phyloP scores from a whole-genome alignment of 2,888 invertebrate genomes.

The Zygogramma bicolorata region DNA sequence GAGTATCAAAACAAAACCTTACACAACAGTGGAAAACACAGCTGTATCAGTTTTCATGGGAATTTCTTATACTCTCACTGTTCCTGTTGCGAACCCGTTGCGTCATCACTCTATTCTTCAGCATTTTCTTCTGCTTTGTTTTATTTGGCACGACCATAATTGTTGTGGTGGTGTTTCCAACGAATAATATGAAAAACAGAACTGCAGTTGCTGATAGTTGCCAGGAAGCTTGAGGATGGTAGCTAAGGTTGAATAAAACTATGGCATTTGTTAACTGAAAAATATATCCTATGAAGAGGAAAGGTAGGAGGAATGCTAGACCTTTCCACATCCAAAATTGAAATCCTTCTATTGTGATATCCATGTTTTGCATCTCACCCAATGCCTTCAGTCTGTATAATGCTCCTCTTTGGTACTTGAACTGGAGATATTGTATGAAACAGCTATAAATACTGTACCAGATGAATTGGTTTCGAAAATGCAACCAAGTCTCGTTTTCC shows the following conservation, averaged over 20 bases:
- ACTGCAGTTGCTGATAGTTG: slow-evolving; percentile 87
- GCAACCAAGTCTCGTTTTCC: slow-evolving; percentile 89
- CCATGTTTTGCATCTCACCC: slow-evolving; percentile 98
- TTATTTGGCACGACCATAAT: slow-evolving; percentile 91
- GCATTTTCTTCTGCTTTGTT: slow-evolving; percentile 60
- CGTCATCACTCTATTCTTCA: slow-evolving; percentile 48
- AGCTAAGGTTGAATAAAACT: slow-evolving; percentile 82
- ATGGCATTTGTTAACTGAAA: slow-evolving; percentile 97
- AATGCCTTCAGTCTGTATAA: slow-evolving; percentile 81
- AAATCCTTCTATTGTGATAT: slow-evolving; percentile 98
- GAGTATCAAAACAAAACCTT: not conserved
- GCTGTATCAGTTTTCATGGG: not conserved
- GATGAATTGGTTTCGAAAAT: slow-evolving; percentile 91
- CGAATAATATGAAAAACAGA: slow-evolving; percentile 87
- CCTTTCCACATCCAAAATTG: slow-evolving; percentile 99
- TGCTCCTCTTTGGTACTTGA: slow-evolving; percentile 80
- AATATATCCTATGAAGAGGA: slow-evolving; percentile 92
- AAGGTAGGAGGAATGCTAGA: slow-evolving; percentile 93
- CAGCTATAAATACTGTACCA: slow-evolving; percentile 95
- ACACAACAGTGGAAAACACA: not conserved
- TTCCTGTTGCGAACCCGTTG: slow-evolving; percentile 43
- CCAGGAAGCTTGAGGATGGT: slow-evolving; percentile 88
- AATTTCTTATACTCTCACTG: slow-evolving; percentile 21
- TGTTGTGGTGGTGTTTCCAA: slow-evolving; percentile 91
- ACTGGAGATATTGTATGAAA: slow-evolving; percentile 69